Percentiles rank a stretch among this genome's conserved stretches.
phyloP scores from a whole-genome alignment of 2,888 invertebrate species.

The Andrena marginata region DNA sequence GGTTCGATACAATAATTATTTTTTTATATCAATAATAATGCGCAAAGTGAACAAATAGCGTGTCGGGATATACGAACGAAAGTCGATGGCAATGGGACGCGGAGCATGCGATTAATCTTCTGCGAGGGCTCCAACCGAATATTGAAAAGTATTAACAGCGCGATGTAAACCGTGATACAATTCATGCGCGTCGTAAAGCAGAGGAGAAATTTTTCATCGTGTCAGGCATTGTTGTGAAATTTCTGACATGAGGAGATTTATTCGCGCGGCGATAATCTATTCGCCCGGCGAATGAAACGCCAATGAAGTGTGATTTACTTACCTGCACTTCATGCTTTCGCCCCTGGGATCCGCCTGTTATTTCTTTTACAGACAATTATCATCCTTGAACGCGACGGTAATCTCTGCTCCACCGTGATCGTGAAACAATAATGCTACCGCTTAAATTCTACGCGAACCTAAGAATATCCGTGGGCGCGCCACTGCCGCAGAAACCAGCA shows the following conservation, averaged over 20 bases:
- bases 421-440: background rate
- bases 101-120: slow-evolving; percentile 16
- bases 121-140: background rate
- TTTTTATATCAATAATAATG: background rate
- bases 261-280: background rate
- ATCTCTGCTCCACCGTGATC: background rate
- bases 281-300: background rate
- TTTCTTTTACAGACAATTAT: slow-evolving; percentile 1
- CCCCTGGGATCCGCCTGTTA: background rate
- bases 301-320: slow-evolving; percentile 34
- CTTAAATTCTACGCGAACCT: background rate
- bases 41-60: slow-evolving; percentile 5
- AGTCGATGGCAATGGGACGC: background rate
- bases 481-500: too few species aligned
- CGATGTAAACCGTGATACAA: background rate
- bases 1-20: background rate
- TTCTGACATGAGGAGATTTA: slow-evolving; percentile 63
- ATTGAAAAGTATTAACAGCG: slow-evolving; percentile 5
- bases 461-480: background rate
- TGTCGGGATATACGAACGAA: background rate
- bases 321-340: slow-evolving; percentile 22
- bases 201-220: slow-evolving; percentile 31
- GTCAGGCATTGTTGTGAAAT: slow-evolving; percentile 67
- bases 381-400: background rate
- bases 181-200: background rate